phyloP scores from a whole-genome alignment of 2,888 invertebrate genomes.

The Brenthis ino region DNA sequence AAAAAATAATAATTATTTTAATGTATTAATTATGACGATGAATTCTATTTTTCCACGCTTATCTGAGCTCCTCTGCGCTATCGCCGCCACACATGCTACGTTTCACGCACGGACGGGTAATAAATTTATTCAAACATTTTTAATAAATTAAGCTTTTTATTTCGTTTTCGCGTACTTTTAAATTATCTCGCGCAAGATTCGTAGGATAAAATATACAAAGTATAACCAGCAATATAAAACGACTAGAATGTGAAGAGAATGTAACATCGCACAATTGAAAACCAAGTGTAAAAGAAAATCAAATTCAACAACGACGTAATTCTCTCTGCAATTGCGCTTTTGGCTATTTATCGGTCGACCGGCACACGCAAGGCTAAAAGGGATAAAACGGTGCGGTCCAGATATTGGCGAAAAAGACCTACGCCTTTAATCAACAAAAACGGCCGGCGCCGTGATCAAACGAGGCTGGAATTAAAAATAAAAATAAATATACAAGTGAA shows the following conservation, averaged over 20 bases:
- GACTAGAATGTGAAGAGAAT: neutral
- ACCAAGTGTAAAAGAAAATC: slow-evolving; percentile 10
- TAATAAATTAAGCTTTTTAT: slow-evolving; percentile 33
- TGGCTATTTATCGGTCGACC: slow-evolving; percentile 24
- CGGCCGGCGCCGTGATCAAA: slow-evolving; percentile 63
- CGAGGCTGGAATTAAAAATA: slow-evolving; percentile 57
- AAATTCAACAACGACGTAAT: slow-evolving; percentile 2
- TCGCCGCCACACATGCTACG: slow-evolving; percentile 30
- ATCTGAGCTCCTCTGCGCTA: slow-evolving; percentile 46
- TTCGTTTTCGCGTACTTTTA: slow-evolving; percentile 21
- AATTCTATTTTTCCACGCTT: slow-evolving; percentile 69
- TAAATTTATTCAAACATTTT: slow-evolving; percentile 37
- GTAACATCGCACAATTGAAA: slow-evolving; percentile 6
- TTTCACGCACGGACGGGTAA: slow-evolving; percentile 30
- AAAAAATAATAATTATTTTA: slow-evolving; percentile 60
- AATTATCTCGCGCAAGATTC: slow-evolving; percentile 7
- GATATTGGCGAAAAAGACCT: slow-evolving; percentile 50
- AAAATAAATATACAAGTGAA: slow-evolving; percentile 49
- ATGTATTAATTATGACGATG: slow-evolving; percentile 74
- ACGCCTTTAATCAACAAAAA: slow-evolving; percentile 72
- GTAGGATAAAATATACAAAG: slow-evolving; percentile 13
- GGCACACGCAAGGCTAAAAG: slow-evolving; percentile 46
- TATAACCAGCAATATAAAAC: neutral
- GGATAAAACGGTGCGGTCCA: slow-evolving; percentile 47
- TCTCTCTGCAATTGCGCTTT: neutral